Evolutionary conservation across 2,797 vertebrate genomes (phyloP).

Genomic region (Threskiornis aethiopicus): DNA sequence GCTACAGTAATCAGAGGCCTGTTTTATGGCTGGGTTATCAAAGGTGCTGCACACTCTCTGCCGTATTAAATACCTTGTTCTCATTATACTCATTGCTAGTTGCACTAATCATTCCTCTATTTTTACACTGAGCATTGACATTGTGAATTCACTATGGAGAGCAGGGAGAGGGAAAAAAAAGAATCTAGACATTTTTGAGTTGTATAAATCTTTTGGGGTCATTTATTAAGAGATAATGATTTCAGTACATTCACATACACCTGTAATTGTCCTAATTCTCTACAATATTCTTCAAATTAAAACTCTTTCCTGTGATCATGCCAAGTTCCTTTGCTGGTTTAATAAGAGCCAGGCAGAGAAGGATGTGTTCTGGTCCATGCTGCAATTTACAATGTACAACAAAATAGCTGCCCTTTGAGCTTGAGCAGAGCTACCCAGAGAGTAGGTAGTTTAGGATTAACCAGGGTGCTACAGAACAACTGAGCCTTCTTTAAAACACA

Average conservation of each 20-base stretch:
- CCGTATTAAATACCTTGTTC: background rate
- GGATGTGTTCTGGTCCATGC: background rate
- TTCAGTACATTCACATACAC: background rate
- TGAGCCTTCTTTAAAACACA: background rate
- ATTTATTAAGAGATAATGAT: background rate
- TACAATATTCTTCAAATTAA: background rate
- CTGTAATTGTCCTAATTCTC: background rate
- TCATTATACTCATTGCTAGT: background rate
- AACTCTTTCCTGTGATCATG: background rate
- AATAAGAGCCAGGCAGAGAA: background rate
- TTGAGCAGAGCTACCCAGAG: background rate
- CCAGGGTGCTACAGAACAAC: background rate
- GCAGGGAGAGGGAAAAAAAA: background rate
- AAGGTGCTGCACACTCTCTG: background rate
- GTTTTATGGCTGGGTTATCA: background rate
- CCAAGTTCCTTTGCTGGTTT: background rate
- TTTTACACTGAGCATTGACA: background rate
- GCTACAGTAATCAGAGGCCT: background rate
- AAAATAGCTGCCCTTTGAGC: background rate
- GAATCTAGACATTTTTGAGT: background rate
- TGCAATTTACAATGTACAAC: background rate
- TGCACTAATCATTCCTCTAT: background rate
- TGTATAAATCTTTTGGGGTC: background rate
- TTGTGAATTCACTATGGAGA: background rate
- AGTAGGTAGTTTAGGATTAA: background rate